Evolutionary conservation across 2,113 vertebrate species (phyloP).

Genomic region (Melanerpes aurifrons): DNA sequence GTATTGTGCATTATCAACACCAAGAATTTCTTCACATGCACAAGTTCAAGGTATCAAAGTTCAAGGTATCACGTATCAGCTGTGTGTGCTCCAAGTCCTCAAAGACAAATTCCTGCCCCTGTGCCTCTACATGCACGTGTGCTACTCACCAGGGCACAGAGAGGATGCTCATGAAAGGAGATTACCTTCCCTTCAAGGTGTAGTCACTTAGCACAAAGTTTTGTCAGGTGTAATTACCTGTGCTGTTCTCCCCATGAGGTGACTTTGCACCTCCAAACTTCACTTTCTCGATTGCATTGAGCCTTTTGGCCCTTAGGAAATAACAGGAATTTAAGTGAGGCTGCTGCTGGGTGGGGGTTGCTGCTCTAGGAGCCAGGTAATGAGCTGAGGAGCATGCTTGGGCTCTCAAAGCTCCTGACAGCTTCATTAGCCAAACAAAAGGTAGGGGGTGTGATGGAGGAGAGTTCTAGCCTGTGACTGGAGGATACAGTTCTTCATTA

Average conservation of each 20-base stretch:
- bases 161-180: not conserved
- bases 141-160: not conserved
- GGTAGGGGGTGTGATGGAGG: not conserved
- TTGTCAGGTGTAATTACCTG: not conserved
- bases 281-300: not conserved
- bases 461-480: not conserved
- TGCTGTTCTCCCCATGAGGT: not conserved
- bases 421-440: conserved; percentile 19
- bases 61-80: too few species aligned
- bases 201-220: not conserved
- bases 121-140: not conserved
- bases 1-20: too few species aligned
- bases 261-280: not conserved
- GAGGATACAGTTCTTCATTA: not conserved
- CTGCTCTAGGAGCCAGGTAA: not conserved
- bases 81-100: not conserved
- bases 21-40: not conserved
- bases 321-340: not conserved
- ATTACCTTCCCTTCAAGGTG: not conserved
- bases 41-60: not conserved
- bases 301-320: not conserved
- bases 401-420: not conserved
- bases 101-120: not conserved
- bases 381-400: not conserved
- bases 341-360: not conserved